These are phyloP conservation scores for Hystrix brachyura DNA, from an alignment of 2,113 vertebrate species.

Conservation along the genomic window DNA sequence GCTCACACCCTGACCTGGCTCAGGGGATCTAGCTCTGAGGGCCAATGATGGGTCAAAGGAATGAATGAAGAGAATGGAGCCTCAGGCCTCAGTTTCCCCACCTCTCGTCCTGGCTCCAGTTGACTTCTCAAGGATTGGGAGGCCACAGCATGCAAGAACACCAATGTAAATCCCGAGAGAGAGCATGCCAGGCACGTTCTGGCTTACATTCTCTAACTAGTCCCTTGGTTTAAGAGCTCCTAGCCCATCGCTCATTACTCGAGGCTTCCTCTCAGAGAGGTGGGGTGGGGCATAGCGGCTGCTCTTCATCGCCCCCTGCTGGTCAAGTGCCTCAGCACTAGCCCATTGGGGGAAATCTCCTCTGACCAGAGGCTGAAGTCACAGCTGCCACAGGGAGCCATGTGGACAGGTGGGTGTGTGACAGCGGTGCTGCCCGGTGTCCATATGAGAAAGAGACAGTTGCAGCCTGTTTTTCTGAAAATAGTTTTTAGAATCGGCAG, in stretches of 20 bases:
- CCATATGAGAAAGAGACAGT: background rate
- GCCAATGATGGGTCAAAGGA: background rate
- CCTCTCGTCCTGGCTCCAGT: rapidly evolving
- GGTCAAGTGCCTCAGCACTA: background rate
- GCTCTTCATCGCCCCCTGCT: background rate
- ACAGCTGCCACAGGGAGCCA: too few relatives aligned
- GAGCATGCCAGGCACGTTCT: background rate
- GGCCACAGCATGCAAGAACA: background rate
- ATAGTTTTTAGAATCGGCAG: background rate
- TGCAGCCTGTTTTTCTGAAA: background rate
- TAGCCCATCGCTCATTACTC: rapidly evolving
- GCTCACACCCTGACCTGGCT: too few relatives aligned
- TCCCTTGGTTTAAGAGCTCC: background rate
- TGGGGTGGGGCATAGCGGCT: background rate
- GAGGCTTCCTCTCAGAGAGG: background rate
- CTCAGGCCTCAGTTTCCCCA: background rate
- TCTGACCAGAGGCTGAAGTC: background rate
- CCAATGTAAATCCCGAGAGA: background rate
- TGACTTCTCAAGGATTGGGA: background rate
- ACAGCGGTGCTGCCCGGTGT: background rate
- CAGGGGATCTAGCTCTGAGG: background rate
- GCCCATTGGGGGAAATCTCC: background rate
- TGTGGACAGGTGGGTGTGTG: background rate
- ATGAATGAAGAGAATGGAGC: background rate
- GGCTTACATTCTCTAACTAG: background rate